Conservation (phyloP, 2,797 vertebrate genomes). For the Ateles fusciceps region DNA sequence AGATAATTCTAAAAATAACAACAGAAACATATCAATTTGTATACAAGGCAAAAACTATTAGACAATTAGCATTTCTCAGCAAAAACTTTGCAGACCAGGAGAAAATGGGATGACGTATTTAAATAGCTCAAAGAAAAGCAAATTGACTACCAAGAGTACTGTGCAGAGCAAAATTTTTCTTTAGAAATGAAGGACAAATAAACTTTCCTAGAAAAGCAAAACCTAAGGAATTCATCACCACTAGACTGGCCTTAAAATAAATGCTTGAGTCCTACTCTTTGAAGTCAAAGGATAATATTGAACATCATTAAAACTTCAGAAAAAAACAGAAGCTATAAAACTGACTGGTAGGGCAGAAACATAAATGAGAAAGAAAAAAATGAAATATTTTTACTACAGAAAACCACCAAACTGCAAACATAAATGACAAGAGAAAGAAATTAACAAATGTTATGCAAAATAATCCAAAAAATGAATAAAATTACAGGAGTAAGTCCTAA, state of each 20-base stretch:
- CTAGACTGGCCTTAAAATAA: not conserved
- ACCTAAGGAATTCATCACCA: not conserved
- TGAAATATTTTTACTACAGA: not conserved
- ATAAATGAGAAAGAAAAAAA: not conserved
- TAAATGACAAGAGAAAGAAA: not conserved
- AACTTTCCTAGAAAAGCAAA: not conserved
- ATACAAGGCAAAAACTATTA: not conserved
- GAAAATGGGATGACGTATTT: not conserved
- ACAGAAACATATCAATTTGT: not conserved
- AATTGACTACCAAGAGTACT: not conserved
- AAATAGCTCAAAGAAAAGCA: not conserved
- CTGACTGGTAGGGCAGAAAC: not conserved
- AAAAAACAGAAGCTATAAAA: not conserved
- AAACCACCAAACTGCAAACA: not conserved
- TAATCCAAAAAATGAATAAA: too few relatives aligned
- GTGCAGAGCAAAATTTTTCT: not conserved
- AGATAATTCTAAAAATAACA: not conserved
- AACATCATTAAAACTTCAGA: not conserved
- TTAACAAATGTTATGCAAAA: too few relatives aligned
- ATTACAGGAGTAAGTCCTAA: too few relatives aligned
- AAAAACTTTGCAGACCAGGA: not conserved
- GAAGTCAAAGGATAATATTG: not conserved
- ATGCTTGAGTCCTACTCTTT: not conserved
- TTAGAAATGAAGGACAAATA: not conserved
- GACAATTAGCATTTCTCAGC: not conserved